Evolutionary conservation across 2,888 invertebrate species (phyloP).

Genomic region (Celastrina argiolus): DNA sequence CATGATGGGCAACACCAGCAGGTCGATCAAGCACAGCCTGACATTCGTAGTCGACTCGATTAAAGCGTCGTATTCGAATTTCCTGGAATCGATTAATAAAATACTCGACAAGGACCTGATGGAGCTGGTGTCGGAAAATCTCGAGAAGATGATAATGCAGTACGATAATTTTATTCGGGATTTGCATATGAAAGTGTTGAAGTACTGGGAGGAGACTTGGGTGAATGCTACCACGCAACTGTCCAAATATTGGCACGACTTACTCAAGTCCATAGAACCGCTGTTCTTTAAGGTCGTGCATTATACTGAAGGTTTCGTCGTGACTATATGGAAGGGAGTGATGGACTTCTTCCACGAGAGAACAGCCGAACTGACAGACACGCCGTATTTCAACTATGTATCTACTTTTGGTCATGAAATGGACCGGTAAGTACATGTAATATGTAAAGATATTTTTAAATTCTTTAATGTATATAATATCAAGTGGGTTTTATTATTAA

Average conservation of each 20-base stretch:
- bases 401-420: slow-evolving; percentile 88
- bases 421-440: slow-evolving; percentile 80
- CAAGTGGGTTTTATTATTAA: too few relatives aligned
- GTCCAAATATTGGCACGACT: slow-evolving; percentile 84
- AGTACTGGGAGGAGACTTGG: slow-evolving; percentile 87
- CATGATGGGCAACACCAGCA: slow-evolving; percentile 90
- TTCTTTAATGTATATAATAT: too few relatives aligned
- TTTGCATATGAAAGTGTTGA: slow-evolving; percentile 80
- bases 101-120: slow-evolving; percentile 86
- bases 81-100: slow-evolving; percentile 82
- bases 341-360: slow-evolving; percentile 89
- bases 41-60: slow-evolving; percentile 85
- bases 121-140: slow-evolving; percentile 81
- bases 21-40: slow-evolving; percentile 86
- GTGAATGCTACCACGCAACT: slow-evolving; percentile 81
- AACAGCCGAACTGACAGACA: slow-evolving; percentile 86
- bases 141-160: slow-evolving; percentile 84
- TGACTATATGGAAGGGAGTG: slow-evolving; percentile 85
- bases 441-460: slow-evolving; percentile 26
- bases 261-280: slow-evolving; percentile 86
- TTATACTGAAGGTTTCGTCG: slow-evolving; percentile 84
- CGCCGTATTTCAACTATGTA: slow-evolving; percentile 88
- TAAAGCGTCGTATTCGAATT: slow-evolving; percentile 83
- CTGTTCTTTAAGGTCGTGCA: slow-evolving; percentile 86
- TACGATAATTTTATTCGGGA: slow-evolving; percentile 89